Base-by-base conservation (phyloP, 2,113 vertebrate species). In the Sula dactylatra region DNA sequence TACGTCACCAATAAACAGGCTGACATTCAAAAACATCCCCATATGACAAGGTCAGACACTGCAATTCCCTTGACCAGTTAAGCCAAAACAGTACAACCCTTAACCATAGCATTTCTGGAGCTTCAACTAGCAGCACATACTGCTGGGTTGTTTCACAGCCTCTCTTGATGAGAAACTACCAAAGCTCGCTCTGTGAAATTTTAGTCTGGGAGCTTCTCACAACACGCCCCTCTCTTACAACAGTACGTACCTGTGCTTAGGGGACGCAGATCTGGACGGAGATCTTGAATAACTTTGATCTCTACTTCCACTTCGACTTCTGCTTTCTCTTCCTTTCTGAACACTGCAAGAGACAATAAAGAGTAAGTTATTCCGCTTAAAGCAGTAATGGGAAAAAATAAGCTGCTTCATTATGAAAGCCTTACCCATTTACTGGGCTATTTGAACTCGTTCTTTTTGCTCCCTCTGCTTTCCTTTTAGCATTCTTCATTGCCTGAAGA, bases 391-490 rank as follows among this genome's bases (percentile, higher is more conserved):
- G 7, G 9, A 29, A 2, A 24, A 52, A 25, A 27, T 0, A 10
- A 32, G 11, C 27, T 32, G 11, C 7, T 36, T 49, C 20, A 4
- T 20, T 10, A 2, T 0, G 6, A 45, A 47, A 32, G 16, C 29
- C 98, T 97, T 92, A 99, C 98, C 98, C 98, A 0, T 99, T 99
- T 2, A 98, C 97, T 0, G 98, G 98, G 58, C 98, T 98, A 17
- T 96, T 97, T 0, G 96, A 97, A 88, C 96, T 93, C 5, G 42
- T 92, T 66, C 97, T 97, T 90, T 98, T 98, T 18, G 78, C 44
- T 22, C 96, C 97, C 64, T 98, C 98, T 3, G 24, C 49, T 97
- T 97, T 98, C 92, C 98, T 97, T 94, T 98, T 98, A 27, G 96
- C 78, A 2, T 96, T 98, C 94, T 98, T 99, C 74, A 98, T 94